Evolutionary conservation across 2,888 invertebrate species (phyloP).

Genomic region (Ornithoptera alexandrae): DNA sequence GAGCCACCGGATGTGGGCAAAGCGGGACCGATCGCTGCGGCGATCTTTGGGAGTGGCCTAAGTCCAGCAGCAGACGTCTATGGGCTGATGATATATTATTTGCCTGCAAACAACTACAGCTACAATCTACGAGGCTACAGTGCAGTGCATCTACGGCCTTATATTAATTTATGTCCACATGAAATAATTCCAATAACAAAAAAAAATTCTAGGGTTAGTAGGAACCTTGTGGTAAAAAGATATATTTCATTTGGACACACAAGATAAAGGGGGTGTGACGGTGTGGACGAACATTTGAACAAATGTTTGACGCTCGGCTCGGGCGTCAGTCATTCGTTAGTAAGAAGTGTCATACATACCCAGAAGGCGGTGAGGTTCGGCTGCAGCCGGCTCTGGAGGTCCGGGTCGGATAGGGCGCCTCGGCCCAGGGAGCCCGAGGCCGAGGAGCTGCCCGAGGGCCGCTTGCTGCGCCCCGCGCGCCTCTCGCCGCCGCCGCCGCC

Average conservation of each 20-base stretch:
- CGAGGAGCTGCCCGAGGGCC: slow-evolving; percentile 43
- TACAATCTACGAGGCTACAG: slow-evolving; percentile 8
- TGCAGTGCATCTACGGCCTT: slow-evolving; percentile 23
- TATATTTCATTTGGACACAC: slow-evolving; percentile 12
- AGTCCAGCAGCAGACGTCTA: no score
- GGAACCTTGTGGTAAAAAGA: no score
- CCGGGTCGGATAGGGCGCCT: slow-evolving; percentile 70
- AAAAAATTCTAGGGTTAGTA: no score
- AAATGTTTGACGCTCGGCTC: background rate
- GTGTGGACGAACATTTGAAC: slow-evolving; percentile 12
- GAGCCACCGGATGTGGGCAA: no score
- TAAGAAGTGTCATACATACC: slow-evolving; percentile 54
- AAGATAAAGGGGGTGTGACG: slow-evolving; percentile 19
- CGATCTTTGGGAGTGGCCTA: no score
- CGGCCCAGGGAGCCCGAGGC: slow-evolving; percentile 59
- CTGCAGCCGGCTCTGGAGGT: slow-evolving; percentile 65
- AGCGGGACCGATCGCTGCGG: no score
- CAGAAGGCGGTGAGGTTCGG: slow-evolving; percentile 65
- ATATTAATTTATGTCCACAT: slow-evolving; percentile 12
- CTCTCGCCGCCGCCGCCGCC: slow-evolving; percentile 50
- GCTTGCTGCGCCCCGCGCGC: slow-evolving; percentile 55
- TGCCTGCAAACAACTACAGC: no score
- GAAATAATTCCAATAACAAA: background rate
- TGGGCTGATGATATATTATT: no score
- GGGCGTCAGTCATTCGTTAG: background rate